Evolutionary conservation across 2,797 vertebrate genomes (phyloP).

Genomic region (Lutjanus campechanus): DNA sequence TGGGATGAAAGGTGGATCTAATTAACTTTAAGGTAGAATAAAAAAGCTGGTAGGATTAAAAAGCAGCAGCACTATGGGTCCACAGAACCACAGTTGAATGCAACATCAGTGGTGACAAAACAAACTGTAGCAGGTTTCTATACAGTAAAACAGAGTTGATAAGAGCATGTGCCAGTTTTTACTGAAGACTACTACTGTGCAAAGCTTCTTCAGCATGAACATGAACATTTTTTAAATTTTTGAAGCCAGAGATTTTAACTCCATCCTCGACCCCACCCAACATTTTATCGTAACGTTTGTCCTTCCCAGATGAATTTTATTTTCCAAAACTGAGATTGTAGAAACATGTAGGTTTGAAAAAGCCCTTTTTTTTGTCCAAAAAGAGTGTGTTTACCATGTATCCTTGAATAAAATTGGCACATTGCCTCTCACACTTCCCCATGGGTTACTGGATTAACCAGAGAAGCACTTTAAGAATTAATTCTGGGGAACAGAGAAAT

Average conservation of each 20-base stretch:
- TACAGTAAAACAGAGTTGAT: neutral
- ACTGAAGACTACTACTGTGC: neutral
- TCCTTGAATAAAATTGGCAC: conserved; percentile 51
- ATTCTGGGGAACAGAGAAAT: conserved; percentile 61
- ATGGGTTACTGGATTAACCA: conserved; percentile 59
- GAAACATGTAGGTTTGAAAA: conserved; percentile 39
- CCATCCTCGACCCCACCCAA: conserved; percentile 1
- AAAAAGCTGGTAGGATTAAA: conserved; percentile 36
- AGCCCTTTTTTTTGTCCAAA: conserved; percentile 20
- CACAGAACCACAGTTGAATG: conserved; percentile 23
- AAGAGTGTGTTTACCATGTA: conserved; percentile 52
- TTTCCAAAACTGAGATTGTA: conserved; percentile 36
- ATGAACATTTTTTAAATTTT: neutral
- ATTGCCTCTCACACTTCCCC: conserved; percentile 50
- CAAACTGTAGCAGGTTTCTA: neutral
- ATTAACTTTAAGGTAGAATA: conserved; percentile 50
- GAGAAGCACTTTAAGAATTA: conserved; percentile 63
- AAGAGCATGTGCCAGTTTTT: neutral
- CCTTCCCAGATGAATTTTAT: conserved; percentile 22
- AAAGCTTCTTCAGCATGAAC: neutral
- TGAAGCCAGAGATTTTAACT: conserved; percentile 6
- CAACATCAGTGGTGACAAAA: conserved; percentile 25
- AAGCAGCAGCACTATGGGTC: neutral
- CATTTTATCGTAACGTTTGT: conserved; percentile 19
- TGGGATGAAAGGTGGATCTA: conserved; percentile 54